These are phyloP conservation scores for Aphidius colemani DNA, from an alignment of 2,888 invertebrate genomes.

Conservation along the genomic window DNA sequence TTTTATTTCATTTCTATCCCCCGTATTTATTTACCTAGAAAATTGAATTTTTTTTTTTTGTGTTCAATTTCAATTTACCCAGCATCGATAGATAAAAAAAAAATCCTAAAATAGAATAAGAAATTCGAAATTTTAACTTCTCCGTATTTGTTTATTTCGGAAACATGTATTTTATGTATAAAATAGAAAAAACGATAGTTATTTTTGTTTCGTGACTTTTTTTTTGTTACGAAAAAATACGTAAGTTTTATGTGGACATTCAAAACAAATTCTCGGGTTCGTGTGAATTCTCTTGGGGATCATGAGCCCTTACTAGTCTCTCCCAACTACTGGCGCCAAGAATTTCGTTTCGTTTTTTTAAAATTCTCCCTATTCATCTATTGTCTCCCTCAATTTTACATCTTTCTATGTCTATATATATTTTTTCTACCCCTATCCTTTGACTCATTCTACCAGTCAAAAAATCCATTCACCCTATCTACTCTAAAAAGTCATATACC, in stretches of 20 bases:
- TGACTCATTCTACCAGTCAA: slow-evolving; percentile 21
- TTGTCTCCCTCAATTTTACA: slow-evolving; percentile 27
- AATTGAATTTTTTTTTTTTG: slow-evolving; percentile 2
- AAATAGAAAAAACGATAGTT: background rate
- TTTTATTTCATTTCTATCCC: slow-evolving; percentile 17
- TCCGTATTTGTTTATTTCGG: slow-evolving; percentile 27
- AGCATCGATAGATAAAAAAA: background rate
- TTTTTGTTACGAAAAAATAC: slow-evolving; percentile 41
- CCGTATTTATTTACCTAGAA: slow-evolving; percentile 10
- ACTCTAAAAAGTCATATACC: too few relatives aligned
- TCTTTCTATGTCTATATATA: too few relatives aligned
- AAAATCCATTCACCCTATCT: slow-evolving; percentile 19
- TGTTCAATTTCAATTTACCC: background rate
- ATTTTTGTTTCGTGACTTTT: slow-evolving; percentile 31
- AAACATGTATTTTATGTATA: slow-evolving; percentile 21
- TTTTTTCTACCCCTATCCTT: slow-evolving; percentile 26
- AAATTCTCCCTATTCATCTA: slow-evolving; percentile 11
- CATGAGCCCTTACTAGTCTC: slow-evolving; percentile 7
- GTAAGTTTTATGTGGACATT: slow-evolving; percentile 38
- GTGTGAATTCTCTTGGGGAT: slow-evolving; percentile 44
- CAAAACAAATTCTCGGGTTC: slow-evolving; percentile 50
- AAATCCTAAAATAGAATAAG: background rate
- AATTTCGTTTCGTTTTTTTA: too few relatives aligned
- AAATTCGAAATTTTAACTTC: background rate
- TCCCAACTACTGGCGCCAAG: slow-evolving; percentile 20